Conservation (phyloP, 2,797 vertebrate species). For the Molothrus aeneus region DNA sequence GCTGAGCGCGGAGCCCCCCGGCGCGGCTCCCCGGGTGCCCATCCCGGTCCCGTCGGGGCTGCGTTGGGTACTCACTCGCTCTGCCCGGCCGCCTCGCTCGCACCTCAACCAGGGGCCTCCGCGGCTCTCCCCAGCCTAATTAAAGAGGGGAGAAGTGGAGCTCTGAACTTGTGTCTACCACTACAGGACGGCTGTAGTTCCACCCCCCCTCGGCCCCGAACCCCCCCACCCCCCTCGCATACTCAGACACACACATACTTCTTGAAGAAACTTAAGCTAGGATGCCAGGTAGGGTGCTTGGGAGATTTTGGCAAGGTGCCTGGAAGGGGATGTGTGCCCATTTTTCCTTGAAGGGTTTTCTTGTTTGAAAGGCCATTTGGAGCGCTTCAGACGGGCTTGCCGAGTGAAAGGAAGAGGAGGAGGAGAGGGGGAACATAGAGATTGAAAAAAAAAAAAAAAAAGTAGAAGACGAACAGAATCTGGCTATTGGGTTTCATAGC, state of each 20-base stretch:
- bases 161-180: slow-evolving; percentile 77
- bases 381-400: slow-evolving; percentile 15
- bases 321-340: slow-evolving; percentile 80
- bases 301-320: slow-evolving; percentile 85
- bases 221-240: not conserved
- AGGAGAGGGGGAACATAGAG: not conserved
- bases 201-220: not conserved
- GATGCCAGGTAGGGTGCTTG: slow-evolving; percentile 84
- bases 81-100: slow-evolving; percentile 69
- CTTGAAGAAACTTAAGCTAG: slow-evolving; percentile 80
- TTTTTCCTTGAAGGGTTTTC: slow-evolving; percentile 62
- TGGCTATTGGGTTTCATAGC: not conserved
- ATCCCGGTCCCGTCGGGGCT: not conserved
- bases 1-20: not conserved
- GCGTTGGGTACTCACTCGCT: slow-evolving; percentile 65
- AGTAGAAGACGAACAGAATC: not conserved
- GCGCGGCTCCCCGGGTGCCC: not conserved
- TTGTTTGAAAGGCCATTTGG: slow-evolving; percentile 53
- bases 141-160: slow-evolving; percentile 74
- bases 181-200: slow-evolving; percentile 76
- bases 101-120: slow-evolving; percentile 73
- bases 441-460: not conserved
- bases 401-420: not conserved
- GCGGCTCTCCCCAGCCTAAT: slow-evolving; percentile 70
- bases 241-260: not conserved